Percentiles rank a stretch among this genome's conserved stretches.
These are phyloP conservation scores for Himalopsyche anomala DNA, from an alignment of 2,888 invertebrate genomes.

Conservation along the genomic window DNA sequence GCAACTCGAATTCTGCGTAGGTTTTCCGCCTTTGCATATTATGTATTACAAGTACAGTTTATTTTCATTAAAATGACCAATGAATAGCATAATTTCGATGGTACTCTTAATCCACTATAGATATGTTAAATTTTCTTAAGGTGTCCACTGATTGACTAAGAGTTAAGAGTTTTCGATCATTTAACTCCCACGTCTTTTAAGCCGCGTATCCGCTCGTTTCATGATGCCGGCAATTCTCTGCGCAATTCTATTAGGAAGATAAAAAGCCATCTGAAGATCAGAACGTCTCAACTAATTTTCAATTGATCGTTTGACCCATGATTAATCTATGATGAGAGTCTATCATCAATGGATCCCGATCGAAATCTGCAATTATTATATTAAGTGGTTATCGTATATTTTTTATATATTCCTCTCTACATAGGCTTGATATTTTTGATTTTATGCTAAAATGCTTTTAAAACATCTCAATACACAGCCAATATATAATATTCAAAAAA, in stretches of 20 bases:
- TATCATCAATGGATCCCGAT: slow-evolving; percentile 6
- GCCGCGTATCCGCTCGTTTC: background rate
- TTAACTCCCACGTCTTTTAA: background rate
- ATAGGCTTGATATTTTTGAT: background rate
- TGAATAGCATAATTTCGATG: too few species aligned
- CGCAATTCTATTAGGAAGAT: background rate
- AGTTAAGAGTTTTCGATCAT: too few species aligned
- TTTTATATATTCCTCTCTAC: background rate
- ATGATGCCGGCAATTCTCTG: background rate
- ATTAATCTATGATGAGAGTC: background rate
- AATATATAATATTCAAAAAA: too few species aligned
- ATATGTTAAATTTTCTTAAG: too few species aligned
- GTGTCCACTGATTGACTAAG: too few species aligned
- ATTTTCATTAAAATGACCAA: too few species aligned
- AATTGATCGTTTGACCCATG: slow-evolving; percentile 26
- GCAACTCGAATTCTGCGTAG: too few species aligned
- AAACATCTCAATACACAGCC: too few species aligned
- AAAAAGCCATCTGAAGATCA: background rate
- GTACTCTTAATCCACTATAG: too few species aligned
- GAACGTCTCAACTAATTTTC: slow-evolving; percentile 31
- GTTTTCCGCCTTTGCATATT: too few species aligned
- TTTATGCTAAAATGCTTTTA: background rate
- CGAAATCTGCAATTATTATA: background rate
- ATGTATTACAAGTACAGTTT: too few species aligned
- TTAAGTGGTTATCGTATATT: background rate